These are phyloP conservation scores for Nebria ingens DNA, from an alignment of 1,140 invertebrate genomes.

Conservation along the genomic window DNA sequence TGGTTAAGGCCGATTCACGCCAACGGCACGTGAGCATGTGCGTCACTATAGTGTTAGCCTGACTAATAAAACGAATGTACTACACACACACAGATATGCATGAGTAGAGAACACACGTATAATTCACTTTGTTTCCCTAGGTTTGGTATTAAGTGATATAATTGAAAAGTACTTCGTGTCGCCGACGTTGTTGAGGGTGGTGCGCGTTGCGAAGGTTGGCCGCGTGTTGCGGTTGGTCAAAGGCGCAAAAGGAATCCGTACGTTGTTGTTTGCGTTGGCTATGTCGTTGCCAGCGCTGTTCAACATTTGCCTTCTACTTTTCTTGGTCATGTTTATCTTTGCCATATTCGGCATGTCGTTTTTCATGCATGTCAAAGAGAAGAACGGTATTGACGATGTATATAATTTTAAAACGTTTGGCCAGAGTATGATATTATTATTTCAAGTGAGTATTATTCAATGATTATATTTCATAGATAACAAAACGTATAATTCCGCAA, in stretches of 20 bases:
- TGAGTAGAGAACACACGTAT: neutral
- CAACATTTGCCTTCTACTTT: conserved; percentile 96
- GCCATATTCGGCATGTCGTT: conserved; percentile 99
- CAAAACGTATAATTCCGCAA: conserved; percentile 4
- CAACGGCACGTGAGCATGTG: too few species aligned
- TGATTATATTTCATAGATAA: conserved; percentile 1
- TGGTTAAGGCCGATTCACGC: too few species aligned
- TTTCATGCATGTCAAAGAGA: conserved; percentile 95
- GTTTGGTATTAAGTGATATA: conserved; percentile 88
- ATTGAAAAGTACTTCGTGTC: conserved; percentile 97
- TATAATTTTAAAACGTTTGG: conserved; percentile 99
- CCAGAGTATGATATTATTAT: conserved; percentile 94
- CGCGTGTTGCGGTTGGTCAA: conserved; percentile 93
- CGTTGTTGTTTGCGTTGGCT: conserved; percentile 90
- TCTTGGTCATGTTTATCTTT: conserved; percentile 98
- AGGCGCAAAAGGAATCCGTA: conserved; percentile 94
- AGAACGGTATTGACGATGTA: conserved; percentile 87
- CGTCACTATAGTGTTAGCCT: too few species aligned
- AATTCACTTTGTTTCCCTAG: conserved; percentile 46
- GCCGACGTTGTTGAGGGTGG: conserved; percentile 91
- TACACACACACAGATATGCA: neutral
- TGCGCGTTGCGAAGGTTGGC: conserved; percentile 95
- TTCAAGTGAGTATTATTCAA: conserved; percentile 60
- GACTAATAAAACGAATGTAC: neutral
- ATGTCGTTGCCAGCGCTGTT: conserved; percentile 97